Conservation (phyloP, 2,888 invertebrate genomes). For the Tinea pellionella region DNA sequence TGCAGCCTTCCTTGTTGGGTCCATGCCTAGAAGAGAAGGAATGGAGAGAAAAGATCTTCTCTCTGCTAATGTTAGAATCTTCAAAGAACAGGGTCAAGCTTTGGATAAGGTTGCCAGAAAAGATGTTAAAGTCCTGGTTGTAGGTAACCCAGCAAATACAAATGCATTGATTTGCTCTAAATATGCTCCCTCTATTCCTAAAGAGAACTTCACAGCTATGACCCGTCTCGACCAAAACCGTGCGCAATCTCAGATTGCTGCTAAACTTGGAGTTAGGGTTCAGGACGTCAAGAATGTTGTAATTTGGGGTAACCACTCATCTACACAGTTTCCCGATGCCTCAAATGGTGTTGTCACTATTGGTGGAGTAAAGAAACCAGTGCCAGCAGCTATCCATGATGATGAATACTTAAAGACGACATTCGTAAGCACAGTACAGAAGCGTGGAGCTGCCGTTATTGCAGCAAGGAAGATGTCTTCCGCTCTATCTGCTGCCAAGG, state of each 20-base stretch:
- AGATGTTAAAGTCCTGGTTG: constrained; percentile 93
- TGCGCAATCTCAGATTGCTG: constrained; percentile 89
- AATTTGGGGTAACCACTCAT: constrained; percentile 99
- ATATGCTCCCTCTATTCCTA: constrained; percentile 95
- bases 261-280: constrained; percentile 75
- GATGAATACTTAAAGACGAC: constrained; percentile 81
- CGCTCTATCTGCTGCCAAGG: constrained; percentile 99
- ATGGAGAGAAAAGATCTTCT: constrained; percentile 99
- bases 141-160: constrained; percentile 99
- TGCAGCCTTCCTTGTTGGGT: constrained; percentile 96
- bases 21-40: constrained; percentile 95
- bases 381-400: constrained; percentile 81
- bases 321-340: constrained; percentile 97
- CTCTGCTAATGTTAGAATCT: constrained; percentile 97
- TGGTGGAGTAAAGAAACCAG: constrained; percentile 67
- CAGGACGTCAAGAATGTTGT: constrained; percentile 88
- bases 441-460: constrained; percentile 97
- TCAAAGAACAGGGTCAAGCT: constrained; percentile 96
- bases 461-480: constrained; percentile 97
- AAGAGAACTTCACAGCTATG: constrained; percentile 97
- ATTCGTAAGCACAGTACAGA: constrained; percentile 95
- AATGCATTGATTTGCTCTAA: constrained; percentile 96
- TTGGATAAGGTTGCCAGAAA: constrained; percentile 91
- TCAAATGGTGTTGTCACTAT: constrained; percentile 75
- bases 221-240: constrained; percentile 98